These are phyloP conservation scores for Ailurus styani DNA, from an alignment of 2,113 vertebrate species.

Conservation along the genomic window DNA sequence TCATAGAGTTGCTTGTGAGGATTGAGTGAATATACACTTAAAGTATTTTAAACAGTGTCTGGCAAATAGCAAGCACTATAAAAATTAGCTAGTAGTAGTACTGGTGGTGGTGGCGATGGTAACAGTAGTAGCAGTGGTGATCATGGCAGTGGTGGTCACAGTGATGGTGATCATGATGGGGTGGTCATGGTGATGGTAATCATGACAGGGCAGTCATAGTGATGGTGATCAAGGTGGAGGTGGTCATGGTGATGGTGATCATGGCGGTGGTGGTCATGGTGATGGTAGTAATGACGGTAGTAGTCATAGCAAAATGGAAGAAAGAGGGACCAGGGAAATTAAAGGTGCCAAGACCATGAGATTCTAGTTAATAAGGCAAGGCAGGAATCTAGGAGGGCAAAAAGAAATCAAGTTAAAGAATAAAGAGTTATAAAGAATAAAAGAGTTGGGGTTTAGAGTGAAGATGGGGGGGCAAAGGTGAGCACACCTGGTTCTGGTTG, in stretches of 20 bases:
- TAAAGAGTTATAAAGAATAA: not conserved
- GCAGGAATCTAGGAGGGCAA: not conserved
- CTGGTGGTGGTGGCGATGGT: not conserved
- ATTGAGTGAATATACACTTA: not conserved
- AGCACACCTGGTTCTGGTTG: not conserved
- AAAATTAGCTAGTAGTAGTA: not conserved
- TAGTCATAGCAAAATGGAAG: not conserved
- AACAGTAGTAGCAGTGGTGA: too few relatives aligned
- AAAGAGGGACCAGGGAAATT: not conserved
- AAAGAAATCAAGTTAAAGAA: not conserved
- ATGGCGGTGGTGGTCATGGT: rapidly evolving
- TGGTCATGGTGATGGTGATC: too few relatives aligned
- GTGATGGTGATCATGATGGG: too few relatives aligned
- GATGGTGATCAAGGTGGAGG: rapidly evolving
- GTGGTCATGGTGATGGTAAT: rapidly evolving
- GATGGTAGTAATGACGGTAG: not conserved
- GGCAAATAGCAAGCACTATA: not conserved
- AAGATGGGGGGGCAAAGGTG: not conserved
- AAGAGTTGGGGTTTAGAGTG: not conserved
- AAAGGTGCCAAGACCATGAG: not conserved
- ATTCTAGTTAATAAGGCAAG: not conserved
- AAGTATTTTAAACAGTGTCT: not conserved
- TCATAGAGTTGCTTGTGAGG: not conserved
- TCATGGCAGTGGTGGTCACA: rapidly evolving
- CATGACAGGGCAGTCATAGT: rapidly evolving